A percentile compares a stretch with the other conserved stretches of the same genome.
phyloP scores from a whole-genome alignment of 2,113 vertebrate species.

The Thomomys bottae region DNA sequence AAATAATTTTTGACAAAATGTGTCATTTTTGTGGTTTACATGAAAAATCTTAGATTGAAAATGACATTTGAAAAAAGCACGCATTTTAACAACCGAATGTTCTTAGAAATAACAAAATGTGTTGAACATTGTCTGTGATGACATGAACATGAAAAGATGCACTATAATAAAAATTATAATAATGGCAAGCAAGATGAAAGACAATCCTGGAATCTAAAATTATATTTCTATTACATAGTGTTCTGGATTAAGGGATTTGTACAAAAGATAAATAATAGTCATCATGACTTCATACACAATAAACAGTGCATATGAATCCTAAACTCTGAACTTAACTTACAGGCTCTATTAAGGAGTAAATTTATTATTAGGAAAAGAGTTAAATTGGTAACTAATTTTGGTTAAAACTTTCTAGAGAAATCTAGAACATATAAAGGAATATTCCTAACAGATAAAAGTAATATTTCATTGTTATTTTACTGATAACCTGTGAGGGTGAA shows the following conservation, averaged over 20 bases:
- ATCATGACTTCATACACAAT: neutral
- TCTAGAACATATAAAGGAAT: neutral
- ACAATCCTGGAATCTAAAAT: neutral
- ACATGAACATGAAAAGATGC: conserved; percentile 15
- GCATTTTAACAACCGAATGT: neutral
- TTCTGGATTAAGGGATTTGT: neutral
- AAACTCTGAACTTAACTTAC: neutral
- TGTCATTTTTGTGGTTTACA: too few relatives aligned
- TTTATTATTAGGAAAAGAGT: neutral
- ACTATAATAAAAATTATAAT: neutral
- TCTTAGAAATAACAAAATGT: conserved; percentile 16
- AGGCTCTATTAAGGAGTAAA: neutral
- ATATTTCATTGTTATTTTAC: neutral
- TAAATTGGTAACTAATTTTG: neutral
- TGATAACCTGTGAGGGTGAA: neutral
- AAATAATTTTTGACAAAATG: too few relatives aligned
- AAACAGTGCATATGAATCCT: neutral
- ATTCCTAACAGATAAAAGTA: neutral
- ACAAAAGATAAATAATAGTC: neutral
- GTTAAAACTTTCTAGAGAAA: conserved; percentile 22
- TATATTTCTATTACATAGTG: neutral
- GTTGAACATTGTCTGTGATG: neutral
- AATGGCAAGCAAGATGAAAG: neutral
- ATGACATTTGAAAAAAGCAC: neutral
- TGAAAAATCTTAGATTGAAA: too few relatives aligned